Percentiles rank a stretch among this genome's conserved stretches.
phyloP scores from a whole-genome alignment of 2,113 vertebrate species.

The Phycodurus eques region DNA sequence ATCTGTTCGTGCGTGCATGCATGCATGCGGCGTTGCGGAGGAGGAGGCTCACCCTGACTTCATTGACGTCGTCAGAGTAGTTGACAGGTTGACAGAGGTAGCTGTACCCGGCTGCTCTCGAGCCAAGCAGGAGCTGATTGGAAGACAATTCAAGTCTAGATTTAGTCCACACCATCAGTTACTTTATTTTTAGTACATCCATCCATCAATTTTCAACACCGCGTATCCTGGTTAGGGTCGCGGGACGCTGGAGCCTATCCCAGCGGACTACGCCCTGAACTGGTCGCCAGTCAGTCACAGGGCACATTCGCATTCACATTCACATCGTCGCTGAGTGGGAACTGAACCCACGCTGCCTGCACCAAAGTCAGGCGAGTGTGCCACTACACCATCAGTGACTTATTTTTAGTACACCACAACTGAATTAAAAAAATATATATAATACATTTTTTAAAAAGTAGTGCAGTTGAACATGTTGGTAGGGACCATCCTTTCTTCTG shows the following conservation, averaged over 20 bases:
- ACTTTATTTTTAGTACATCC: not conserved
- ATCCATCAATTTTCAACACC: too few species aligned
- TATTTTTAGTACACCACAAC: not conserved
- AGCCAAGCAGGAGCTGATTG: conserved; percentile 87
- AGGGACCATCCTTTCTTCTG: not conserved
- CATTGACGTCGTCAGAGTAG: conserved; percentile 91
- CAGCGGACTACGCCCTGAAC: too few species aligned
- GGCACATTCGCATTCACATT: too few species aligned
- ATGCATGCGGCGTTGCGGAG: not conserved
- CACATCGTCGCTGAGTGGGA: too few species aligned
- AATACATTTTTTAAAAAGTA: not conserved
- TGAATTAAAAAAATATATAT: too few species aligned
- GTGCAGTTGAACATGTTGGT: not conserved
- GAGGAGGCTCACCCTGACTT: conserved; percentile 88
- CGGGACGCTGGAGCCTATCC: too few species aligned
- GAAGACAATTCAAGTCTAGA: not conserved
- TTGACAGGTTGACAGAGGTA: conserved; percentile 95
- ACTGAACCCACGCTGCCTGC: too few species aligned
- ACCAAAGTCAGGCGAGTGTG: too few species aligned
- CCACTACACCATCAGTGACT: not conserved
- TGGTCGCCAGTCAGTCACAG: too few species aligned
- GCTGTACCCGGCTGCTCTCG: conserved; percentile 91
- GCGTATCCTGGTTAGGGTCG: too few species aligned
- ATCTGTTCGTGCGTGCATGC: not conserved
- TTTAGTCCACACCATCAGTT: not conserved